A percentile compares a stretch with the other conserved stretches of the same genome.
These are phyloP conservation scores for Chanos chanos DNA, from an alignment of 2,797 vertebrate species.

Conservation along the genomic window DNA sequence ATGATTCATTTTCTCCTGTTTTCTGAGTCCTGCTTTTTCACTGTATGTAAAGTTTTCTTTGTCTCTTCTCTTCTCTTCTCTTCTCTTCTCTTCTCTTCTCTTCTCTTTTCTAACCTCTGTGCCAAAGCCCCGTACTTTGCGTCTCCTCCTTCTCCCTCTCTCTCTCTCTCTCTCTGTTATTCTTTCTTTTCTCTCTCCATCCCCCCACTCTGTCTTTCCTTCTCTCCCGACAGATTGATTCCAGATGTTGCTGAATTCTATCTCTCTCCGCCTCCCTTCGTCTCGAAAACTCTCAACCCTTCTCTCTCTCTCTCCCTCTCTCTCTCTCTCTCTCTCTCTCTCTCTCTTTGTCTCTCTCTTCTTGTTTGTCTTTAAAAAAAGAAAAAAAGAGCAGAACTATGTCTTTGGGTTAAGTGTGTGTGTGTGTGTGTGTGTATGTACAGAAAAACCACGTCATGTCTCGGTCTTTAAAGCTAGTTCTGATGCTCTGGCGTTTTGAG, in stretches of 20 bases:
- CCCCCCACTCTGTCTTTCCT: conserved; percentile 6
- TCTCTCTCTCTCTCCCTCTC: conserved; percentile 32
- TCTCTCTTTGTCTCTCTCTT: conserved; percentile 49
- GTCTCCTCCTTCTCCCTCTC: conserved; percentile 34
- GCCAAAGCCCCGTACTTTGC: conserved; percentile 47
- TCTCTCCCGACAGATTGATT: conserved; percentile 67
- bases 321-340: conserved; percentile 27
- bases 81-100: conserved; percentile 40
- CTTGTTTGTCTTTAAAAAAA: conserved; percentile 45
- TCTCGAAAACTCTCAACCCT: conserved; percentile 44
- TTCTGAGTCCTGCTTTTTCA: conserved; percentile 37
- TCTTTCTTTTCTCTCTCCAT: conserved; percentile 43
- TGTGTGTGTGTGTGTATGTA: not conserved
- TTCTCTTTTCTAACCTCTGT: conserved; percentile 27
- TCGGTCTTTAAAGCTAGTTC: too few relatives aligned
- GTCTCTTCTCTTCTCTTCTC: too few relatives aligned
- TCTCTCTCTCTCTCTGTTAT: conserved; percentile 42
- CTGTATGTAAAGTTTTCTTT: too few relatives aligned
- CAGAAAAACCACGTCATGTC: too few relatives aligned
- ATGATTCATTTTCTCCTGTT: conserved; percentile 70
- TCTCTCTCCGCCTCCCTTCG: conserved; percentile 38
- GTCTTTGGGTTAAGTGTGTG: too few relatives aligned
- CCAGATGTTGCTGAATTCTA: conserved; percentile 69
- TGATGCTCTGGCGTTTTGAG: too few relatives aligned
- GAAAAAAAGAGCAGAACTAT: too few relatives aligned